Evolutionary conservation across 2,113 vertebrate species (phyloP), one percentile per base, ranked within the genome.

Genomic region (Sturnus vulgaris): DNA sequence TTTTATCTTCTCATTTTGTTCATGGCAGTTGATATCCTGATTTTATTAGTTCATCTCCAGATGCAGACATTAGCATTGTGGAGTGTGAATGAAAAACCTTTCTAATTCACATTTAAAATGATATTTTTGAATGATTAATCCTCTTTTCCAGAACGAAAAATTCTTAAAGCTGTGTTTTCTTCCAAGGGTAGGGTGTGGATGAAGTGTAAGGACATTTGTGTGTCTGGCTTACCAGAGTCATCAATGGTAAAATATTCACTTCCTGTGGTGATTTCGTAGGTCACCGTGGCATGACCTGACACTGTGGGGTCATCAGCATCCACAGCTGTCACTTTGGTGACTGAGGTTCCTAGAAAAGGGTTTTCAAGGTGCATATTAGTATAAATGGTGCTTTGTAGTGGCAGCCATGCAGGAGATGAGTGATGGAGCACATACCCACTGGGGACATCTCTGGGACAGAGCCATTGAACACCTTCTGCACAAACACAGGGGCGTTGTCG

Each of bases 271-370:
- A 99, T 70, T 23, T 98, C 98, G 79, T 99, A 99, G 40, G 88
- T 95, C 60, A 99, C 97, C 0, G 96, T 97, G 88, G 98, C 98
- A 2, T 99, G 98, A 11, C 97, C 98, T 12, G 98, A 89, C n/a
- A 98, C 98, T 3, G 97, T 99, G 39, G 99, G 98, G 77, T 99
- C 99, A 42, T 99, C 99, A 31, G 98, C 98, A 56, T 99, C 99
- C 13, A 98, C 97, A 4, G 99, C 99, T 24, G 65, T 98, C 90
- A 99, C 98, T 56, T 79, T 97, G 50, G 98, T 96, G 44, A 99
- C 98, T 0, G 93, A 95, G 20, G 98, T 98, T 80, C 98, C 99
- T 99, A 56, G 14, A 53, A 82, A 92, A 86, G 76, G 53, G 39
- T 79, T 82, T 93, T 21, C 33, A 76, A 71, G 87, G 17, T 42